These are phyloP conservation scores for Lophius americanus DNA, from an alignment of 2,797 vertebrate species.

Conservation along the genomic window DNA sequence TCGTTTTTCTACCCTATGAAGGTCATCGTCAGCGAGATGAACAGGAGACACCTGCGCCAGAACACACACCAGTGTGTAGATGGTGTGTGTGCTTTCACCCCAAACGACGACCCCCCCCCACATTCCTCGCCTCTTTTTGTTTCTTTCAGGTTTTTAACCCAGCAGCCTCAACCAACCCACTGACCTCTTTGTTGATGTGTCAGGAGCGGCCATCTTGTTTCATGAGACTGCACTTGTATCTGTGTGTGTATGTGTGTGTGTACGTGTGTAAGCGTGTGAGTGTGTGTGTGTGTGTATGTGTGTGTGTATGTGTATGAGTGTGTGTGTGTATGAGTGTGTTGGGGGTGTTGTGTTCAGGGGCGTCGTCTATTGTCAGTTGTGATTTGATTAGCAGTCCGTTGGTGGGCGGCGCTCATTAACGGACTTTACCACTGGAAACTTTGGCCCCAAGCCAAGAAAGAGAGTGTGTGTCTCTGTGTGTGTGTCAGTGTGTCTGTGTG, in stretches of 20 bases:
- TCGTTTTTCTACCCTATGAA: not conserved
- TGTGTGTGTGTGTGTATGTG: constrained; percentile 15
- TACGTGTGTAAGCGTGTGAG: constrained; percentile 11
- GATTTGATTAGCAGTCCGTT: constrained; percentile 57
- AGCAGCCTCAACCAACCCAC: constrained; percentile 40
- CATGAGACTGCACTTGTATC: constrained; percentile 1
- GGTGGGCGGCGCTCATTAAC: constrained; percentile 54
- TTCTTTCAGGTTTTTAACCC: constrained; percentile 39
- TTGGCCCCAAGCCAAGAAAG: constrained; percentile 29
- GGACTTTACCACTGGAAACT: constrained; percentile 46
- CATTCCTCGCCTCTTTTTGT: constrained; percentile 18
- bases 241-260: constrained; percentile 18
- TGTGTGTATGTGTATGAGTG: constrained; percentile 16
- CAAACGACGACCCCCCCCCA: not conserved
- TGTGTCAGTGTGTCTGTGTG: constrained; percentile 2
- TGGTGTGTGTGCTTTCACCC: not conserved
- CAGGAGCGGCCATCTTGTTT: constrained; percentile 63
- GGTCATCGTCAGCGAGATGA: not conserved
- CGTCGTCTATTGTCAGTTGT: constrained; percentile 55
- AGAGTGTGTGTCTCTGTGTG: constrained; percentile 15
- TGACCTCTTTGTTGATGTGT: constrained; percentile 57
- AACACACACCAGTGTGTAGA: constrained; percentile 1
- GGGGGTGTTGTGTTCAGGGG: not conserved
- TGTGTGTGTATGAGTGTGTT: not conserved
- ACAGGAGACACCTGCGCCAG: constrained; percentile 3